These are phyloP conservation scores for Sebastes nivosus DNA, from an alignment of 2,797 vertebrate genomes.

Conservation along the genomic window DNA sequence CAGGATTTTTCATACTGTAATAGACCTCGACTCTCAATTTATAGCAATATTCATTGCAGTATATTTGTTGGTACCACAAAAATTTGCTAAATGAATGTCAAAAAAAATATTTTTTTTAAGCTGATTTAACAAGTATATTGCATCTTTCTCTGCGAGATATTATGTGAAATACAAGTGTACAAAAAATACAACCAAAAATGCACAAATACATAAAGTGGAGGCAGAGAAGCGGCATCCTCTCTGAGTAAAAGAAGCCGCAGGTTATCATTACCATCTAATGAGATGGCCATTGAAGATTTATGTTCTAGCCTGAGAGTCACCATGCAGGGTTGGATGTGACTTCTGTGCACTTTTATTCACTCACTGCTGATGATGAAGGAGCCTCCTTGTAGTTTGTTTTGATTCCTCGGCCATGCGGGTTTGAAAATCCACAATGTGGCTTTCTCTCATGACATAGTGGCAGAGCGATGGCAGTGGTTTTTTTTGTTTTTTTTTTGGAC, in stretches of 20 bases:
- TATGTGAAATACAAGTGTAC: neutral
- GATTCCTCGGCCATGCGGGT: slow-evolving; percentile 60
- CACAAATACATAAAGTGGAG: neutral
- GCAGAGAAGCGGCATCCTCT: neutral
- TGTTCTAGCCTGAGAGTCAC: slow-evolving; percentile 2
- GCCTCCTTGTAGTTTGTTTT: slow-evolving; percentile 67
- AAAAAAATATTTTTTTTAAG: neutral
- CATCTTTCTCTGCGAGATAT: neutral
- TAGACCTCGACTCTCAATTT: neutral
- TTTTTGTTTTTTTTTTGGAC: neutral
- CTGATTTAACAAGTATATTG: neutral
- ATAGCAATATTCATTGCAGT: neutral
- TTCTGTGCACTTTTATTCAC: slow-evolving; percentile 8
- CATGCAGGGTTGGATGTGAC: neutral
- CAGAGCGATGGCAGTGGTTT: slow-evolving; percentile 23
- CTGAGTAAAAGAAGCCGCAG: neutral
- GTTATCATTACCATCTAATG: slow-evolving; percentile 27
- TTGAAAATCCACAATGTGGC: slow-evolving; percentile 73
- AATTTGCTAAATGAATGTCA: neutral
- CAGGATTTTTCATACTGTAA: neutral
- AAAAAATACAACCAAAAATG: neutral
- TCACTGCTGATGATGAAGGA: slow-evolving; percentile 14
- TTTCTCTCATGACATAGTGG: slow-evolving; percentile 66
- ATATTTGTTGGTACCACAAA: neutral
- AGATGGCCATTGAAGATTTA: slow-evolving; percentile 41